phyloP scores from a whole-genome alignment of 2,797 vertebrate species.

The Eurystomus glaucurus region DNA sequence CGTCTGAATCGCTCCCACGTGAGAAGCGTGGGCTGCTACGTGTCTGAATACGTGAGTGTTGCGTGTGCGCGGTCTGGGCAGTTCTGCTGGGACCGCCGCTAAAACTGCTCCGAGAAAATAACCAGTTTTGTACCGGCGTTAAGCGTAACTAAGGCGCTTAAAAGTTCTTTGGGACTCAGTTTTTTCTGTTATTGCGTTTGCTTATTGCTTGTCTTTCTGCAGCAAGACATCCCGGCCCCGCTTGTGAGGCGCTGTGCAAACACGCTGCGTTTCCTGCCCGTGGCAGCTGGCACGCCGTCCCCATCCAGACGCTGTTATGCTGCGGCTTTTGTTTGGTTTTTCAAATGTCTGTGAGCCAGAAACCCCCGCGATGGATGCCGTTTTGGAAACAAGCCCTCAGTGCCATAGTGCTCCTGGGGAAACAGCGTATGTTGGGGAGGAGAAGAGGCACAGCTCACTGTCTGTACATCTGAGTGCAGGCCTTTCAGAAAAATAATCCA shows the following conservation, averaged over 20 bases:
- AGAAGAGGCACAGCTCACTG: neutral
- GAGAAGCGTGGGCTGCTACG: rapidly evolving
- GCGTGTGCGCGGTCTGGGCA: rapidly evolving
- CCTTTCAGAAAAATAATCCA: rapidly evolving
- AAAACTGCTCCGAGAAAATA: neutral
- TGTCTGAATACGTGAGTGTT: rapidly evolving
- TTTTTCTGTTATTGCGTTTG: neutral
- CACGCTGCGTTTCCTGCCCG: neutral
- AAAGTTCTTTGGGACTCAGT: neutral
- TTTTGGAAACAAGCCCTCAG: slow-evolving; percentile 25
- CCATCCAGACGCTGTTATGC: neutral
- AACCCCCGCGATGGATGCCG: neutral
- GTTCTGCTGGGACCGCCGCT: neutral
- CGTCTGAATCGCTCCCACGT: neutral
- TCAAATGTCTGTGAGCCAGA: neutral
- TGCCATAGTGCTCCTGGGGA: neutral
- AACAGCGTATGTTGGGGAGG: neutral
- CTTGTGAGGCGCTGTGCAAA: neutral
- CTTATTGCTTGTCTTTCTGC: neutral
- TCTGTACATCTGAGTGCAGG: neutral
- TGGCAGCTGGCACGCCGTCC: neutral
- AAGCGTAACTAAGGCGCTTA: too few relatives aligned
- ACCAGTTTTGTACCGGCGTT: rapidly evolving
- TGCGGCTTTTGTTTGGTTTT: neutral
- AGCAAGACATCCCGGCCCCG: neutral